Evolutionary conservation across 2,113 vertebrate species (phyloP).

Genomic region (Chelonoidis abingdonii): DNA sequence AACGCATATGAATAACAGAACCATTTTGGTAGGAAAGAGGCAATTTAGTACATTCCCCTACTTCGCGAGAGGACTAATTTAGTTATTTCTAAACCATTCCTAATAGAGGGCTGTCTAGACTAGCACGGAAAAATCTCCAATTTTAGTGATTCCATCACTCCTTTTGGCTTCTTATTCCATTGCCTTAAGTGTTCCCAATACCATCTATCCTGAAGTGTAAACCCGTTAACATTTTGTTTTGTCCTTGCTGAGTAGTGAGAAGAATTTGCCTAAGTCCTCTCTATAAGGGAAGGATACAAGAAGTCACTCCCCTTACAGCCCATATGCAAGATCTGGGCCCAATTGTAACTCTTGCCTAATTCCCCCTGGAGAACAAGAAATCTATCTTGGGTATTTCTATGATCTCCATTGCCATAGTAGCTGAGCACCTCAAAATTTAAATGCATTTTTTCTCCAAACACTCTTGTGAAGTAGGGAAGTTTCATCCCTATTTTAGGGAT

Average conservation of each 20-base stretch:
- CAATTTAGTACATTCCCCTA: not conserved
- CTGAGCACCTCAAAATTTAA: not conserved
- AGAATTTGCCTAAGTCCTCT: not conserved
- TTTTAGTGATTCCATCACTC: not conserved
- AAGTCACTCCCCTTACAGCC: not conserved
- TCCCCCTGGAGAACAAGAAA: not conserved
- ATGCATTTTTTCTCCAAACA: not conserved
- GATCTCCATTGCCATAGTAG: not conserved
- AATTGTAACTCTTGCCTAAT: not conserved
- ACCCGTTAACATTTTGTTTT: not conserved
- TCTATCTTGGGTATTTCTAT: not conserved
- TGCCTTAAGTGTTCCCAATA: not conserved
- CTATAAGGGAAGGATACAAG: not conserved
- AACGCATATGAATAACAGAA: not conserved
- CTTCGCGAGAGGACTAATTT: not conserved
- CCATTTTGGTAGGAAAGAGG: not conserved
- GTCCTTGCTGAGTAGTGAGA: not conserved
- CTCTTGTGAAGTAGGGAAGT: constrained; percentile 14
- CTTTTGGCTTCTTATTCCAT: not conserved
- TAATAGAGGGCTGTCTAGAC: not conserved
- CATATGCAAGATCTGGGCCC: not conserved
- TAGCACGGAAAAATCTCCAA: not conserved
- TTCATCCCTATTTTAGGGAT: not conserved
- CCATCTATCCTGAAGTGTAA: not conserved
- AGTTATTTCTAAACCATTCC: not conserved